Evolutionary conservation across 2,888 invertebrate genomes (phyloP), one percentile per base, ranked within the genome.

Genomic region (Oxyteleia sp.): DNA sequence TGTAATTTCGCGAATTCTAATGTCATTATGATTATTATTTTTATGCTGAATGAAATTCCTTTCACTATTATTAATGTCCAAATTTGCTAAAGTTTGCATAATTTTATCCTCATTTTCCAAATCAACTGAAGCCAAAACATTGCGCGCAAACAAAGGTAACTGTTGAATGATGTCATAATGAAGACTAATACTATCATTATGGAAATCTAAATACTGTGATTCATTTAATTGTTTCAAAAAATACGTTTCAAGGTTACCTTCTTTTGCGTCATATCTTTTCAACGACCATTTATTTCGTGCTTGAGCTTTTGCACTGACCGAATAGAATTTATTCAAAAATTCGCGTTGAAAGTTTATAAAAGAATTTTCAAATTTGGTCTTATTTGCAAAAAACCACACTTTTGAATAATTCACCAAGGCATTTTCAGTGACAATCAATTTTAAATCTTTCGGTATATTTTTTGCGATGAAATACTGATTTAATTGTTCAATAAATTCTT

Each of bases 101-200:
- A 76, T 76, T 51, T 29, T 68, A 61, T 76, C 41, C 7, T 49
- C 57, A 61, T 69, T 11, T n/a, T 63, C 10, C 13, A 78, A 45
- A 53, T 61, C 38, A 15, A 69, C 45, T 18, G 51, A 69, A 0
- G 78, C 68, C n/a, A 78, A 32, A 15, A 61, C 61, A 38, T 78
- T 68, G 35, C 59, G n/a, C 1, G 61, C 78, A 63, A 45, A 78
- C 53, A 78, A 61, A n/a, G 78, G 78, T 8, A 78, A 18, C 49
- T 69, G 68, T 53, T 78, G 68, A 11, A 78, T 61, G 20, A 78
- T 78, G 45, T 78, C 59, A 38, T 61, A 78, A 61, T 69, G 61
- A 1, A 78, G 4, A 32, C 61, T 53, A 13, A 20, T 16, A 41
- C 4, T 41, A 43, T 78, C 69, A 32, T 2, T 45, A 61, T 78